Evolutionary conservation across 1,140 invertebrate genomes (phyloP).

Genomic region (Zelostemma sp.): DNA sequence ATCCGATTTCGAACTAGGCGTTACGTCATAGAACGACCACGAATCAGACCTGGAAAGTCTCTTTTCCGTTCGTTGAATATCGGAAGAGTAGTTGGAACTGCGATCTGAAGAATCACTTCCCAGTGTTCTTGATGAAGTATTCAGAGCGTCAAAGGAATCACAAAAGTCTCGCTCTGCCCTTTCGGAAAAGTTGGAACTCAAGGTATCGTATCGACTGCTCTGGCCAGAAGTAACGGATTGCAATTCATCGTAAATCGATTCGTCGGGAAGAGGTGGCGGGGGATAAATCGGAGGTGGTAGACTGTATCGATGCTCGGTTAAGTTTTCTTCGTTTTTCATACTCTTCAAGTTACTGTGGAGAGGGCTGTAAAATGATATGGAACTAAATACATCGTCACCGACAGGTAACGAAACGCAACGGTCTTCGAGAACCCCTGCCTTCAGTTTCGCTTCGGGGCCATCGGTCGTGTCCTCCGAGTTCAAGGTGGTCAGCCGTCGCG

Average conservation of each 20-base stretch:
- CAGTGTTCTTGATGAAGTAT: constrained; percentile 42
- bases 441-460: constrained; percentile 5
- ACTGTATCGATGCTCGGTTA: constrained; percentile 59
- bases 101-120: constrained; percentile 68
- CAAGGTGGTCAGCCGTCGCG: constrained; percentile 51
- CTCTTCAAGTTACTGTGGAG: constrained; percentile 56
- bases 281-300: constrained; percentile 73
- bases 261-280: constrained; percentile 73
- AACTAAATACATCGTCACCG: constrained; percentile 65
- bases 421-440: constrained; percentile 33
- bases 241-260: constrained; percentile 73
- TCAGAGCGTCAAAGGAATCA: constrained; percentile 50
- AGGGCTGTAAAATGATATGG: constrained; percentile 68
- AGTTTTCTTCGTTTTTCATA: constrained; percentile 58
- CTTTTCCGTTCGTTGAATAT: constrained; percentile 37
- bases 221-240: constrained; percentile 66
- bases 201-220: constrained; percentile 62
- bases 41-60: constrained; percentile 69
- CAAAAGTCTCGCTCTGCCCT: constrained; percentile 66
- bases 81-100: constrained; percentile 55
- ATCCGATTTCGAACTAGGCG: constrained; percentile 22
- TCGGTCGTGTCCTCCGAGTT: constrained; percentile 50
- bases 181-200: constrained; percentile 62
- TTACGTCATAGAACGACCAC: constrained; percentile 72
- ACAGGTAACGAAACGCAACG: constrained; percentile 62